Evolutionary conservation across 2,888 invertebrate species (phyloP).

Genomic region (Criorhina ranunculi): DNA sequence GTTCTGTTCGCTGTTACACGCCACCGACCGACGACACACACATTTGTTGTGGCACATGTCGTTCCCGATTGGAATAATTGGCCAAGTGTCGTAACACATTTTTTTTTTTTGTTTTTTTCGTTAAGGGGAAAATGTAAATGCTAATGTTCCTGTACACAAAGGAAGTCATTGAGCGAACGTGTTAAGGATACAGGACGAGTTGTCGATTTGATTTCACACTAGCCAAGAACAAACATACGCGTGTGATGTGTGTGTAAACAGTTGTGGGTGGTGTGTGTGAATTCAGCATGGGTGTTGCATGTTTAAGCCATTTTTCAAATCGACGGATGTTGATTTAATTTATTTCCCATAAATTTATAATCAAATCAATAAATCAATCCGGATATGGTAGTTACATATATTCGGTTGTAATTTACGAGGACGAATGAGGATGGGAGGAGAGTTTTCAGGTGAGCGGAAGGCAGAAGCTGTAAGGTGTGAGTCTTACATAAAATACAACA

Average conservation of each 20-base stretch:
- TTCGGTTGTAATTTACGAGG: constrained; percentile 56
- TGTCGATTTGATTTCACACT: constrained; percentile 31
- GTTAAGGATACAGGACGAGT: constrained; percentile 31
- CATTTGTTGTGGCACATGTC: constrained; percentile 45
- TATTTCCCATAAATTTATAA: constrained; percentile 72
- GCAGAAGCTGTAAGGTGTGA: no score
- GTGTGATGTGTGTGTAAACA: neutral
- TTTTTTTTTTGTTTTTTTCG: constrained; percentile 11
- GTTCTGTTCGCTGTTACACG: constrained; percentile 2
- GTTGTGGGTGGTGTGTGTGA: neutral
- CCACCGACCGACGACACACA: neutral
- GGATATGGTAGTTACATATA: constrained; percentile 20
- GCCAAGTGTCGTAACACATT: constrained; percentile 58
- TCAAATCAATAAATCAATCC: constrained; percentile 72
- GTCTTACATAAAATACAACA: no score
- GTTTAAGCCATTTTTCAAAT: constrained; percentile 67
- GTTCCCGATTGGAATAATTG: constrained; percentile 59
- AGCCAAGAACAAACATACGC: neutral
- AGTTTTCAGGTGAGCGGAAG: no score
- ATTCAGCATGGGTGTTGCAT: neutral
- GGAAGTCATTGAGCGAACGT: constrained; percentile 44
- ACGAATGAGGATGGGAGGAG: constrained; percentile 17
- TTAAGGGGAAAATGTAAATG: constrained; percentile 35
- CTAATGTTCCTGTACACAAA: constrained; percentile 34
- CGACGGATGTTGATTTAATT: constrained; percentile 73